Conservation (phyloP, 2,113 vertebrate genomes). For the Mus pahari region DNA sequence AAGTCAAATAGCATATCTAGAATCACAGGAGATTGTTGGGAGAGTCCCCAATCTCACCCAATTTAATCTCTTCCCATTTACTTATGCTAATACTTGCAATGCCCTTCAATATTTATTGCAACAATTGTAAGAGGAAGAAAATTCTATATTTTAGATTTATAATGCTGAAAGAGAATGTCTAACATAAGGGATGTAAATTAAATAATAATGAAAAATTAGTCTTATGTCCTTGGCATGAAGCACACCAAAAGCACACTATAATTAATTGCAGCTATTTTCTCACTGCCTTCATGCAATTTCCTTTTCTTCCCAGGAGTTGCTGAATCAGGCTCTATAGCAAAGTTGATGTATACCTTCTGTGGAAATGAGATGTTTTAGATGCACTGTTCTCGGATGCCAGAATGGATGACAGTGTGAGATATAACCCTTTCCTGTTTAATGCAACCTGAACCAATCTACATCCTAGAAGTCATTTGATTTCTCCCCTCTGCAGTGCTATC, state of each 20-base stretch:
- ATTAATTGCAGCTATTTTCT: constrained; percentile 73
- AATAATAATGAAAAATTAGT: constrained; percentile 69
- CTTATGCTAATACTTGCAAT: neutral
- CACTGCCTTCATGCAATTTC: constrained; percentile 1
- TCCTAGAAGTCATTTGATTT: constrained; percentile 86
- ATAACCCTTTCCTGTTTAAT: constrained; percentile 84
- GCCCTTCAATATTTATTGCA: neutral
- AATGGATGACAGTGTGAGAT: constrained; percentile 80
- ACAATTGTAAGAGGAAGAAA: neutral
- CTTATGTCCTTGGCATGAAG: constrained; percentile 50
- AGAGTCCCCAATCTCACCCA: neutral
- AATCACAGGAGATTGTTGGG: neutral
- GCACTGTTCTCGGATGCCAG: constrained; percentile 70
- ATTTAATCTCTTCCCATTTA: neutral
- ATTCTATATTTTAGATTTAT: constrained; percentile 33
- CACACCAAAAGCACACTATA: constrained; percentile 44
- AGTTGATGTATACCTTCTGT: constrained; percentile 69
- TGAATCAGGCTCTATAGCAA: constrained; percentile 67
- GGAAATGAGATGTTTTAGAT: constrained; percentile 81
- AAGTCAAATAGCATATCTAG: neutral
- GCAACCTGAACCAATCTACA: constrained; percentile 83
- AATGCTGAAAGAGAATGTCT: constrained; percentile 24
- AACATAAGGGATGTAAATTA: constrained; percentile 53
- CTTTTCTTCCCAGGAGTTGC: constrained; percentile 68
- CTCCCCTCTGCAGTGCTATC: constrained; percentile 82